These are phyloP conservation scores for Steinernema hermaphroditum DNA, from an alignment of 2,888 invertebrate genomes.

Conservation along the genomic window DNA sequence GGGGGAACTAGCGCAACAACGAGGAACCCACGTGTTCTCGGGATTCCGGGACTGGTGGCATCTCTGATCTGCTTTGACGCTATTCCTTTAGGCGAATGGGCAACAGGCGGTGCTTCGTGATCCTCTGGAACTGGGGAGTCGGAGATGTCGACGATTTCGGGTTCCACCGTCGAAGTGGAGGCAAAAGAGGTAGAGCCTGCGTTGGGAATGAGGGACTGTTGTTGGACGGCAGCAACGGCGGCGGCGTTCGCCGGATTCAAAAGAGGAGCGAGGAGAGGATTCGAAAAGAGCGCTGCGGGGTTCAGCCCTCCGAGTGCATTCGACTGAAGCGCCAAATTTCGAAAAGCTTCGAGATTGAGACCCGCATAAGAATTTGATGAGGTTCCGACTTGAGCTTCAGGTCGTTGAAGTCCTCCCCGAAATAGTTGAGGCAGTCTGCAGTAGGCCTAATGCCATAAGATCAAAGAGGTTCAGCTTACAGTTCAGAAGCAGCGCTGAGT, in stretches of 20 bases:
- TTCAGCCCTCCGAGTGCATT: not conserved
- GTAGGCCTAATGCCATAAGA: too few relatives aligned
- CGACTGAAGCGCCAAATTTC: slow-evolving; percentile 10
- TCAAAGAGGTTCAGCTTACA: too few relatives aligned
- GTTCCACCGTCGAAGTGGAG: too few relatives aligned
- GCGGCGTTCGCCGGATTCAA: not conserved
- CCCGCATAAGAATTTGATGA: not conserved
- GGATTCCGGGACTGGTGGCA: too few relatives aligned
- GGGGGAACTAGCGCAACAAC: too few relatives aligned
- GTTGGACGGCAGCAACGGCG: too few relatives aligned
- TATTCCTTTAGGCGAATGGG: not conserved
- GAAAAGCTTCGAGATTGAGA: slow-evolving; percentile 9
- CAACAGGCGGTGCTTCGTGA: not conserved
- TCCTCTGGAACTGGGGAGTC: too few relatives aligned
- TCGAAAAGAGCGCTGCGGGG: slow-evolving; percentile 10
- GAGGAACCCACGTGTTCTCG: too few relatives aligned
- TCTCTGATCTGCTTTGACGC: too few relatives aligned
- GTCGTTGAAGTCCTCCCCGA: not conserved
- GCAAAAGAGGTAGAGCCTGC: too few relatives aligned
- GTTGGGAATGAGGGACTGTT: too few relatives aligned
- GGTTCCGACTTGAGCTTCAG: not conserved
- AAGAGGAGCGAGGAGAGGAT: not conserved
- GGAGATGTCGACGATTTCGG: too few relatives aligned
- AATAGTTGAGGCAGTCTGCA: not conserved
- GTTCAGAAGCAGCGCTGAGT: not conserved